Conservation (phyloP, 2,888 invertebrate species). For the Arrhopalites spinosus region DNA sequence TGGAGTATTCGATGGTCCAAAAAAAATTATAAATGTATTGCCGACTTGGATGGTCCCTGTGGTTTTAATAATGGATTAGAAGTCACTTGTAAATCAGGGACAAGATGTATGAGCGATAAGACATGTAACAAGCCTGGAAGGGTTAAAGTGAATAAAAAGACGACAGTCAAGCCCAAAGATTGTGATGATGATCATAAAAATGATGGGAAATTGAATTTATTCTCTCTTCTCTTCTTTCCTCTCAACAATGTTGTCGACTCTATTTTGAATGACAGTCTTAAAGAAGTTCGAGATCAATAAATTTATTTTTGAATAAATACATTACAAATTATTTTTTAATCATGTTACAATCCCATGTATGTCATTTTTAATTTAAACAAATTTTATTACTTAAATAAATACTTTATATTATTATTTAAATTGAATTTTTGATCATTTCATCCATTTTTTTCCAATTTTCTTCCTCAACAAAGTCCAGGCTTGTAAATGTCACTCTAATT, state of each 20-base stretch:
- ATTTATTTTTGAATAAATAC: too few species aligned
- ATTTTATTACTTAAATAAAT: too few species aligned
- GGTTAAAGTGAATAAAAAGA: neutral
- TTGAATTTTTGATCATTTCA: too few species aligned
- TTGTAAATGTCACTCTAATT: too few species aligned
- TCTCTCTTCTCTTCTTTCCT: constrained; percentile 15
- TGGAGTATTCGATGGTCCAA: constrained; percentile 15
- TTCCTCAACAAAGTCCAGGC: too few species aligned
- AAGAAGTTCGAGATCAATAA: neutral
- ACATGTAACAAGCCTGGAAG: constrained; percentile 5
- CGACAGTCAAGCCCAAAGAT: constrained; percentile 4
- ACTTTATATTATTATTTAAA: too few species aligned
- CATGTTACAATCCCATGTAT: too few species aligned
- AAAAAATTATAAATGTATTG: constrained; percentile 15
- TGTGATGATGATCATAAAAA: neutral
- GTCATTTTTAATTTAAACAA: too few species aligned
- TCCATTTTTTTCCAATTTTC: too few species aligned
- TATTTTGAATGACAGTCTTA: constrained; percentile 14
- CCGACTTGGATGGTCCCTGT: constrained; percentile 23
- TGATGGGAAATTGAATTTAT: neutral
- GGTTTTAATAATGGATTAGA: constrained; percentile 20
- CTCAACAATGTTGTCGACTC: neutral
- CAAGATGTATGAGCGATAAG: neutral
- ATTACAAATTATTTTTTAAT: too few species aligned
- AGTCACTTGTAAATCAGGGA: constrained; percentile 13